A percentile compares a stretch with the other conserved stretches of the same genome.
These are phyloP conservation scores for Cataglyphis hispanica DNA, from an alignment of 1,140 invertebrate species.

Conservation along the genomic window DNA sequence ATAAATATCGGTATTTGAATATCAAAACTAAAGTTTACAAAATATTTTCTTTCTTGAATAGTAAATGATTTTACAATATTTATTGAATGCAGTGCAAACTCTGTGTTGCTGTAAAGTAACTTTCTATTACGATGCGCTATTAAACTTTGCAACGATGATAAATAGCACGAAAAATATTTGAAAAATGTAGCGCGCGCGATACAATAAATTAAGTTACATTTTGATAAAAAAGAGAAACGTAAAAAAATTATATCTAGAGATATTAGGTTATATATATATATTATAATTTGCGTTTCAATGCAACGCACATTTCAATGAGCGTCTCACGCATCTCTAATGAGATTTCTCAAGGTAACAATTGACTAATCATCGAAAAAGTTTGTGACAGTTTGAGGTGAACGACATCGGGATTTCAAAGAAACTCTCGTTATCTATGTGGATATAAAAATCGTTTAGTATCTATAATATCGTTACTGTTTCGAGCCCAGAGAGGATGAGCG, in stretches of 20 bases:
- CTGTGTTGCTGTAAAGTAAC: not conserved
- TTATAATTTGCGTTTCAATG: not conserved
- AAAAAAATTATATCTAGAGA: not conserved
- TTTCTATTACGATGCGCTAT: conserved; percentile 49
- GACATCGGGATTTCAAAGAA: not conserved
- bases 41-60: conserved; percentile 46
- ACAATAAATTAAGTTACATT: conserved; percentile 10
- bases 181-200: conserved; percentile 36
- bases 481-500: not conserved
- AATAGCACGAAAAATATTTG: conserved; percentile 43
- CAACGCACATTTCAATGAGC: not conserved
- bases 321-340: not conserved
- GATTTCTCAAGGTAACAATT: not conserved
- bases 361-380: conserved; percentile 16
- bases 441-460: conserved; percentile 62
- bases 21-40: conserved; percentile 16
- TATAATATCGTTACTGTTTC: conserved; percentile 52
- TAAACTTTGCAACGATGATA: conserved; percentile 58
- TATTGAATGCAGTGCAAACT: conserved; percentile 35
- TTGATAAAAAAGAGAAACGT: not conserved
- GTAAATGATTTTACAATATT: conserved; percentile 39
- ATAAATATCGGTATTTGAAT: not conserved
- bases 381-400: not conserved
- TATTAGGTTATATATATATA: not conserved
- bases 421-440: not conserved